A percentile compares a stretch with the other conserved stretches of the same genome.
Evolutionary conservation across 2,888 invertebrate species (phyloP).

Genomic region (Lepidochrysops patricia): DNA sequence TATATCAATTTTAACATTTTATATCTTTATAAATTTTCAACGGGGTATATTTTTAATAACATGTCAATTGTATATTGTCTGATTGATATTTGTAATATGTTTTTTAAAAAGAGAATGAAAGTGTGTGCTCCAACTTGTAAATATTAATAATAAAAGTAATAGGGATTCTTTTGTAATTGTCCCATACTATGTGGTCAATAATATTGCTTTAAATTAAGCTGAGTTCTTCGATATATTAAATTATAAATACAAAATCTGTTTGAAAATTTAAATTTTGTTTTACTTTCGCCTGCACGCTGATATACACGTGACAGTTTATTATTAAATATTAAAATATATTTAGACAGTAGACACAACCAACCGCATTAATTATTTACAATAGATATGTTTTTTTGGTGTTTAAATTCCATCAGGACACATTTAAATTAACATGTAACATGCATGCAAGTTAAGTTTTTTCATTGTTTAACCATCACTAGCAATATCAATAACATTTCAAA

Average conservation of each 20-base stretch:
- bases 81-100: constrained; percentile 42
- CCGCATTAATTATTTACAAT: not conserved
- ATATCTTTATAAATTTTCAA: constrained; percentile 2
- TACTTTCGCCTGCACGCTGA: no score
- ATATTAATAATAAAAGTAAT: not conserved
- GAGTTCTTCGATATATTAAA: not conserved
- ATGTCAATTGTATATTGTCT: constrained; percentile 44
- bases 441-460: no score
- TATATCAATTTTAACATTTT: not conserved
- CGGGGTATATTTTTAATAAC: constrained; percentile 5
- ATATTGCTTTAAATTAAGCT: no score
- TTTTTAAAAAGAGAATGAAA: constrained; percentile 33
- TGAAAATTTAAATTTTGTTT: not conserved
- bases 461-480: no score
- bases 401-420: not conserved
- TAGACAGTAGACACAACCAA: not conserved
- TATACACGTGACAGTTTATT: no score
- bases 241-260: not conserved
- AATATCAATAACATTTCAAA: no score
- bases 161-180: not conserved
- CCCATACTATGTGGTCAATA: no score
- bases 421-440: no score
- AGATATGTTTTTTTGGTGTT: constrained; percentile 4
- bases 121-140: constrained; percentile 9
- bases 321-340: not conserved